Evolutionary conservation across 2,797 vertebrate species (phyloP).

Genomic region (Typhlichthys subterraneus): DNA sequence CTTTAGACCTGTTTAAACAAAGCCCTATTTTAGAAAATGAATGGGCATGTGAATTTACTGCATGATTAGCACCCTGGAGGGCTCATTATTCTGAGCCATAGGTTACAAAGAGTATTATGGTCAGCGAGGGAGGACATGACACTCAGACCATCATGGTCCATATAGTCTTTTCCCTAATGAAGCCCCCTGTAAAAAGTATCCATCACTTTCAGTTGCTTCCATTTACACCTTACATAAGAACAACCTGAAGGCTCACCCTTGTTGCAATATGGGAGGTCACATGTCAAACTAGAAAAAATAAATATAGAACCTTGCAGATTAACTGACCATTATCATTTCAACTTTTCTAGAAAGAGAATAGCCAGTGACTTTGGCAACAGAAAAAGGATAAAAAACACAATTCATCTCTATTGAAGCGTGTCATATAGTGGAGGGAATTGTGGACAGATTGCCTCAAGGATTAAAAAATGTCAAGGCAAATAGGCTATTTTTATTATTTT

Average conservation of each 20-base stretch:
- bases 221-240: conserved; percentile 47
- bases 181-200: not conserved
- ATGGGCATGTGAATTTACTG: too few species aligned
- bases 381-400: conserved; percentile 33
- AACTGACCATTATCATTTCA: conserved; percentile 14
- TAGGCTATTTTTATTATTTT: too few species aligned
- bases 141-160: conserved; percentile 6
- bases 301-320: conserved; percentile 38
- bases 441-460: too few species aligned
- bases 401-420: conserved; percentile 34
- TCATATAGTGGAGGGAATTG: conserved; percentile 20
- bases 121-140: conserved; percentile 27
- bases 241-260: conserved; percentile 32
- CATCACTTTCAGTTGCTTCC: conserved; percentile 13
- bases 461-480: too few species aligned
- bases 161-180: conserved; percentile 25
- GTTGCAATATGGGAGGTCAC: conserved; percentile 39
- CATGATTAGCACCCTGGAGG: conserved; percentile 12
- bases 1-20: too few species aligned
- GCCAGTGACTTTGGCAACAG: conserved; percentile 48
- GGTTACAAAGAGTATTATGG: conserved; percentile 21
- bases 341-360: conserved; percentile 19
- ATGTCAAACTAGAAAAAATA: conserved; percentile 34
- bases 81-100: not conserved
- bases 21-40: too few species aligned